Base-by-base conservation (phyloP, 2,888 invertebrate species). In the Hirtodrosophila trivittata region DNA sequence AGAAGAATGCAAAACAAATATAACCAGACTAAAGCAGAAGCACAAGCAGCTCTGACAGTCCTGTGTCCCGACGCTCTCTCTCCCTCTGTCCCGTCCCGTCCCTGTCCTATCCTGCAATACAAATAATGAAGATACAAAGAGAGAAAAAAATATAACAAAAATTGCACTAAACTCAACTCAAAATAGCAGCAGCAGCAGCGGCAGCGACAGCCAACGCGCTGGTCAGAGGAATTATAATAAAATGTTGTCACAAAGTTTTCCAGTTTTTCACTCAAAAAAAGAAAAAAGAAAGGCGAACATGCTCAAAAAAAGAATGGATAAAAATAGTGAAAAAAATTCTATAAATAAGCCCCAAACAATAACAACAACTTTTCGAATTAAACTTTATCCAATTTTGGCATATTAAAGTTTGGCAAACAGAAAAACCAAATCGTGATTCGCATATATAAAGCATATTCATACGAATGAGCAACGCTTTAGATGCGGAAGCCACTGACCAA, bases 291-390 rank as follows among this genome's bases (percentile, higher is more conserved):
- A 46, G 62, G 56, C 38, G 66, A 64, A 35, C 32, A 37, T 5
- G 14, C 13, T 8, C 25, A 18, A 49, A 18, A 21, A n/a, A n/a
- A n/a, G n/a, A n/a, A n/a, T n/a, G n/a, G n/a, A n/a, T 12, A 32
- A 28, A 51, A 56, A 38, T 25, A 41, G 13, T 30, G 30, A 46
- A 52, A 54, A 64, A 67, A 73, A 51, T 39, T 37, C 68, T n/a
- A n/a, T n/a, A n/a, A n/a, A n/a, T n/a, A n/a, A n/a, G n/a, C 54
- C 55, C 42, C 73, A 68, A 80, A 80, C 77, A 75, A 82, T 70
- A 78, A 72, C 71, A 78, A 73, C 71, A 86, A 86, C 82, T 86
- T 86, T 86, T 86, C 84, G 84, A 84, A 86, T 86, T 86, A 86
- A 86, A 86, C 80, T 86, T 81, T 82, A 66, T 75, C 70, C 81